Evolutionary conservation across 2,113 vertebrate species (phyloP).

Genomic region (Peromyscus maniculatus): DNA sequence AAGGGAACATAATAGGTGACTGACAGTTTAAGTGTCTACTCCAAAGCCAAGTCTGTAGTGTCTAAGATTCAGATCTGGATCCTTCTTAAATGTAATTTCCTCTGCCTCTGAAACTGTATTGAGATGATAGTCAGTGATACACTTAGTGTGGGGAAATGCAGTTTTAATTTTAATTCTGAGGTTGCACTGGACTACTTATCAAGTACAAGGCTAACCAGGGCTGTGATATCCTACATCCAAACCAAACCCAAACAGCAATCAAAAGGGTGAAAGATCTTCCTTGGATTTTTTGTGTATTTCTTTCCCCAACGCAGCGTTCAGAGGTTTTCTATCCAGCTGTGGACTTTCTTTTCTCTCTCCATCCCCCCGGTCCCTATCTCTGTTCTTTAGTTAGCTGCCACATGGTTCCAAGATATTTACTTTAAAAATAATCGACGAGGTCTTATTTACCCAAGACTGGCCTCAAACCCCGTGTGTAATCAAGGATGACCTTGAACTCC

Average conservation of each 20-base stretch:
- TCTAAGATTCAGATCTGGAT: not conserved
- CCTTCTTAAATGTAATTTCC: not conserved
- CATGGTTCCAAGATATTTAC: not conserved
- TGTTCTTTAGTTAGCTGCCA: not conserved
- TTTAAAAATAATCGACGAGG: not conserved
- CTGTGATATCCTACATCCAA: not conserved
- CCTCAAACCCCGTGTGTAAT: not conserved
- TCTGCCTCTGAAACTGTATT: not conserved
- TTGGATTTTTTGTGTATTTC: conserved; percentile 11
- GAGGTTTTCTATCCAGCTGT: conserved; percentile 13
- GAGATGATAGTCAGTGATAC: not conserved
- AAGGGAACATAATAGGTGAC: not conserved
- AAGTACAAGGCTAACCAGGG: not conserved
- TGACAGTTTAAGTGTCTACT: not conserved
- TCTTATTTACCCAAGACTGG: not conserved
- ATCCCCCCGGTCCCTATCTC: not conserved
- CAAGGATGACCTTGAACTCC: not conserved
- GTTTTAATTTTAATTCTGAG: conserved; percentile 47
- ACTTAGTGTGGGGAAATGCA: not conserved
- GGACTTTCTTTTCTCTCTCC: not conserved
- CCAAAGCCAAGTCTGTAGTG: not conserved
- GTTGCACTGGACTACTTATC: not conserved
- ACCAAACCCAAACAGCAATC: not conserved
- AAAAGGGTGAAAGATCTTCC: not conserved
- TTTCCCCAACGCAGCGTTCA: not conserved